phyloP scores from a whole-genome alignment of 2,888 invertebrate species.

The Drosophila recens region DNA sequence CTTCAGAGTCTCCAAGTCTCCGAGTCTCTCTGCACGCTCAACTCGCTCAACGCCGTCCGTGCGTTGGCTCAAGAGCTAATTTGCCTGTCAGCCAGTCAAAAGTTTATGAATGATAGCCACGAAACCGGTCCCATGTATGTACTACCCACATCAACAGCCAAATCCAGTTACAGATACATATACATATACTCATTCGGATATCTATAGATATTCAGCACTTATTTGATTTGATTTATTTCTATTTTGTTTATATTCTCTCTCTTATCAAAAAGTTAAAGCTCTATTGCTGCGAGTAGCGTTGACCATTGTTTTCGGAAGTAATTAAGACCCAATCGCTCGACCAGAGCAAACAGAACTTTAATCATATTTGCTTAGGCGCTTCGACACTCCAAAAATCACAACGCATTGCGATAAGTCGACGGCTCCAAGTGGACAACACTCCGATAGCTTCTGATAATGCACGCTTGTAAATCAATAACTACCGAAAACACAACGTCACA shows the following conservation, averaged over 20 bases:
- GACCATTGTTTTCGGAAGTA: slow-evolving; percentile 80
- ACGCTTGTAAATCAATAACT: slow-evolving; percentile 81
- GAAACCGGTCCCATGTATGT: slow-evolving; percentile 52
- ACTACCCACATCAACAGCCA: slow-evolving; percentile 35
- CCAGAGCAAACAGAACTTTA: slow-evolving; percentile 71
- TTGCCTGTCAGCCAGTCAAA: slow-evolving; percentile 75
- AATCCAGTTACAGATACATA: background rate
- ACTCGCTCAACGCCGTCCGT: slow-evolving; percentile 58
- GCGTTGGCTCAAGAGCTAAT: slow-evolving; percentile 80
- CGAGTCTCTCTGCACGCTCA: slow-evolving; percentile 51
- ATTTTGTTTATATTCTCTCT: slow-evolving; percentile 52
- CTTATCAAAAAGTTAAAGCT: slow-evolving; percentile 72
- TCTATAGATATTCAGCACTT: slow-evolving; percentile 41
- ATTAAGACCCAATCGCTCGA: slow-evolving; percentile 77
- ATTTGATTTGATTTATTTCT: slow-evolving; percentile 52
- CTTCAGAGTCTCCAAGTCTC: slow-evolving; percentile 63
- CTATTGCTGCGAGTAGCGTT: slow-evolving; percentile 43
- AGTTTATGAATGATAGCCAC: slow-evolving; percentile 76
- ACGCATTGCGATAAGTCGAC: slow-evolving; percentile 72
- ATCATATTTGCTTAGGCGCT: slow-evolving; percentile 80
- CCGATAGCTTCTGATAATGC: slow-evolving; percentile 58
- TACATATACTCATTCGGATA: slow-evolving; percentile 19
- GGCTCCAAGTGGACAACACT: slow-evolving; percentile 58
- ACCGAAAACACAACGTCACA: slow-evolving; percentile 57
- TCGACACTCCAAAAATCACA: slow-evolving; percentile 79